A percentile compares a stretch with the other conserved stretches of the same genome.
phyloP scores from a whole-genome alignment of 2,888 invertebrate species.

The Deilephila elpenor region DNA sequence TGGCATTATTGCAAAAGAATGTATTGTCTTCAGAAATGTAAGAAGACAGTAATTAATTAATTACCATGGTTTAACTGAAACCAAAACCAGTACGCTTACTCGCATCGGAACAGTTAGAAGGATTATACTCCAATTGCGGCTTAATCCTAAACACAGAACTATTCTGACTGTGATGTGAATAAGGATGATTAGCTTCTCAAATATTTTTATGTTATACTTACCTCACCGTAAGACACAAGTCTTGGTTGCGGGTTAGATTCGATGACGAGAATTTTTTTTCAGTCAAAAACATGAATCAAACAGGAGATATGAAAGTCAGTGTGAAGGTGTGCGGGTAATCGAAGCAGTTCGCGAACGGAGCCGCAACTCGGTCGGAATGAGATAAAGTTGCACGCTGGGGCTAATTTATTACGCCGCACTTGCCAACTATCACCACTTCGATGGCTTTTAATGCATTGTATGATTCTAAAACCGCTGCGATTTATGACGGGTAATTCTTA shows the following conservation, averaged over 20 bases:
- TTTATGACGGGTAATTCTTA: not conserved
- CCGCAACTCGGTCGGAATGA: constrained; percentile 58
- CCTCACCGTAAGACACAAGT: too few species aligned
- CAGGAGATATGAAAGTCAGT: not conserved
- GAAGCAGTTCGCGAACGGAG: constrained; percentile 30
- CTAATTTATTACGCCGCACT: constrained; percentile 60
- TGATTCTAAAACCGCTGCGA: constrained; percentile 36
- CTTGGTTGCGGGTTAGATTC: too few species aligned
- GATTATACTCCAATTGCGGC: not conserved
- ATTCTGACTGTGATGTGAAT: not conserved
- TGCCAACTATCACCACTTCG: constrained; percentile 39
- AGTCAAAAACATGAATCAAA: not conserved
- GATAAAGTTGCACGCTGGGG: constrained; percentile 64
- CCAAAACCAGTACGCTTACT: not conserved
- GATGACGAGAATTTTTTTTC: not conserved
- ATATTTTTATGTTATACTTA: too few species aligned
- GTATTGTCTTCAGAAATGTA: too few species aligned
- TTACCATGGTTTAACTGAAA: not conserved
- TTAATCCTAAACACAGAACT: not conserved
- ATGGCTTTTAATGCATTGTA: constrained; percentile 43
- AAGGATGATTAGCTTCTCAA: not conserved
- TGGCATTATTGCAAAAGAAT: not conserved
- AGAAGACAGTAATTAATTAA: too few species aligned
- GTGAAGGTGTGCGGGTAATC: constrained; percentile 2
- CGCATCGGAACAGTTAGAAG: not conserved